Evolutionary conservation across 2,113 vertebrate genomes (phyloP).

Genomic region (Dipodomys spectabilis): DNA sequence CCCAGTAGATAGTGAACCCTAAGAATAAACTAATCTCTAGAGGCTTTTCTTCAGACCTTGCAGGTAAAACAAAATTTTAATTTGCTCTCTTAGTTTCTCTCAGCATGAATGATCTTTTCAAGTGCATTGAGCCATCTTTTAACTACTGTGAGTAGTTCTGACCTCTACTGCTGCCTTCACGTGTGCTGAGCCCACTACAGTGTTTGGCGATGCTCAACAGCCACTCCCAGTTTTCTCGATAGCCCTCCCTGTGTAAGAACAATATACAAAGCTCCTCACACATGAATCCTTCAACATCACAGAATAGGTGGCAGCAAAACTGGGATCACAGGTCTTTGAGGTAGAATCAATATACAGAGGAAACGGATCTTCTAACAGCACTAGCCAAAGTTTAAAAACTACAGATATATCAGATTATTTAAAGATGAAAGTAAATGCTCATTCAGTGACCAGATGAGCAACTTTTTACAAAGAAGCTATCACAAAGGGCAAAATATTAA

Average conservation of each 20-base stretch:
- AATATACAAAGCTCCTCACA: neutral
- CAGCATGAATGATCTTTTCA: neutral
- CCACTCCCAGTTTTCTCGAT: neutral
- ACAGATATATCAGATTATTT: neutral
- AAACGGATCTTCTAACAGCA: neutral
- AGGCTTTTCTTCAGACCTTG: slow-evolving; percentile 25
- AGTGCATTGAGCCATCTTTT: neutral
- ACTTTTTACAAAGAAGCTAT: neutral
- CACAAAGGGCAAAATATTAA: neutral
- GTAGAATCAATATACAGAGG: neutral
- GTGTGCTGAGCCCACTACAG: neutral
- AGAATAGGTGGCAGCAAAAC: neutral
- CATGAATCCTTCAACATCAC: neutral
- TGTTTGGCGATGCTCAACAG: neutral
- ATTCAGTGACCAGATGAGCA: neutral
- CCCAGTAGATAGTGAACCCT: neutral
- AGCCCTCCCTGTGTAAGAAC: neutral
- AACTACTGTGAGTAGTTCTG: neutral
- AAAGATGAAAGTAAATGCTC: neutral
- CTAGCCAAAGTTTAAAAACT: neutral
- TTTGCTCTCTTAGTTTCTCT: slow-evolving; percentile 49
- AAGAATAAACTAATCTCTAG: neutral
- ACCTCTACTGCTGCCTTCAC: neutral
- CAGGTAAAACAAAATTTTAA: neutral
- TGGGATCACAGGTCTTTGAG: neutral